phyloP scores from a whole-genome alignment of 2,888 invertebrate species.

The Diplazon laetatorius region DNA sequence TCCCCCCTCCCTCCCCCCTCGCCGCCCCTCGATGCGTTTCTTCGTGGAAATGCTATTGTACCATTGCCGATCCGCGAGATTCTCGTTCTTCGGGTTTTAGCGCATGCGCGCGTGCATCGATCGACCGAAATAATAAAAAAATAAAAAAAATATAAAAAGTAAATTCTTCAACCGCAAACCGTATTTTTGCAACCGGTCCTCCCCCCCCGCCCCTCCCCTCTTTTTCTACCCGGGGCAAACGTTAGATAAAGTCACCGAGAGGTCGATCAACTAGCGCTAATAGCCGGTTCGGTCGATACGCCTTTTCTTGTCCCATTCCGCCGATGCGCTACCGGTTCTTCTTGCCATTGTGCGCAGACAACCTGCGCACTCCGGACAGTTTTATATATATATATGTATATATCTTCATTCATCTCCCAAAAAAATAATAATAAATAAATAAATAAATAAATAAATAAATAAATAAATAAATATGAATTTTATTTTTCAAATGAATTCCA shows the following conservation, averaged over 20 bases:
- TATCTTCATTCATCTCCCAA: too few species aligned
- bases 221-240: slow-evolving; percentile 39
- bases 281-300: slow-evolving; percentile 70
- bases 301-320: slow-evolving; percentile 66
- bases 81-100: background rate
- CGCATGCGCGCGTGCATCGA: too few species aligned
- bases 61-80: slow-evolving; percentile 28
- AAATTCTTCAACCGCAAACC: too few species aligned
- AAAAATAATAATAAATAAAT: too few species aligned
- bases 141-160: too few species aligned
- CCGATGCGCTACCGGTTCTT: slow-evolving; percentile 61
- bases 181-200: too few species aligned
- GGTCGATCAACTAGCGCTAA: slow-evolving; percentile 70
- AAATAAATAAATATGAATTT: background rate
- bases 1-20: too few species aligned
- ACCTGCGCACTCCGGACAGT: slow-evolving; percentile 40
- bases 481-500: too few species aligned
- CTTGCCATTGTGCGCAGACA: slow-evolving; percentile 64
- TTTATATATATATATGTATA: too few species aligned
- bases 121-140: too few species aligned
- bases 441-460: background rate
- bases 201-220: slow-evolving; percentile 11
- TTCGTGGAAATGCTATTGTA: slow-evolving; percentile 40
- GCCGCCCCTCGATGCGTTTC: background rate
- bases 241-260: slow-evolving; percentile 62